Evolutionary conservation across 53 echinoderm and acorn worm genomes (phyloP), one percentile per base, ranked within the genome.

Genomic region (Apostichopus leukothele): DNA sequence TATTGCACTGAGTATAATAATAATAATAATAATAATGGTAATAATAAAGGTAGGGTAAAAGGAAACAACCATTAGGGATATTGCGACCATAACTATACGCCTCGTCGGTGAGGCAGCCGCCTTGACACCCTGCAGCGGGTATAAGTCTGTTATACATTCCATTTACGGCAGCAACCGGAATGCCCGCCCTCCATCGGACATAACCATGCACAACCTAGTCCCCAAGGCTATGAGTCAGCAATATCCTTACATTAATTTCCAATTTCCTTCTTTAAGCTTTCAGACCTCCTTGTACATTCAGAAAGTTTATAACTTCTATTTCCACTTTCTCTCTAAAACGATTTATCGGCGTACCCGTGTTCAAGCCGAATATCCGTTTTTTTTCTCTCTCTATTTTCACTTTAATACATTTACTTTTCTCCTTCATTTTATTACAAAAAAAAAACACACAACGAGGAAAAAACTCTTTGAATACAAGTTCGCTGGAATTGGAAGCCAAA

Each of bases 401-500:
- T 81, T 25, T 59, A 81, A 54, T 9, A 81, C 60, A 55, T 55
- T 59, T 81, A 81, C n/a, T 55, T 55, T 57, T 80, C 51, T 55
- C 55, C 51, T 54, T 54, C 19, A n/a, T 77, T 77, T 77, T 51
- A 13, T 79, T 79, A 53, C 54, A 81, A 81, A 39, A 39, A 39
- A 27, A 39, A 39, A 39, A 39, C 39, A 39, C 39, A 39, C 39
- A 54, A 81, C 51, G 71, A 76, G 77, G 77, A 76, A 76, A 75
- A 76, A 76, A 71, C 71, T 71, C 71, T 85, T 55, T 85, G 85
- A 85, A 85, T 85, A 85, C 85, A 67, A 50, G 67, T 85, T 85
- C 66, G 85, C 85, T 85, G 85, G 67, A 67, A 85, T 55, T 85
- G 85, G 85, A 85, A 85, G 85, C 85, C 85, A 85, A 50, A 85